Conservation (phyloP, 2,113 vertebrate genomes). For the Callithrix jacchus region DNA sequence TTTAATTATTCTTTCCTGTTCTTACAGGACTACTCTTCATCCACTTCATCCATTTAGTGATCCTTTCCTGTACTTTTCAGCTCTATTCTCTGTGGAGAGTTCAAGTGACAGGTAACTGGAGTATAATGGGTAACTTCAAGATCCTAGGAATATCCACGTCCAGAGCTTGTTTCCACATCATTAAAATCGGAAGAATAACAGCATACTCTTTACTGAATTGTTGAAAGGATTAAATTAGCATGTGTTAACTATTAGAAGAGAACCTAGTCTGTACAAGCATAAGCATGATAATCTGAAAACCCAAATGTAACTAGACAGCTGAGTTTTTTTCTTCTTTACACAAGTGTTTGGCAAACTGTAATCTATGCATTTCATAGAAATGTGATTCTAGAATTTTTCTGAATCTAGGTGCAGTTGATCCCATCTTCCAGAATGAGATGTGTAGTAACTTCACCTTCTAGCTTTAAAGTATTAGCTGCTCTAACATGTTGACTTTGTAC, state of each 20-base stretch:
- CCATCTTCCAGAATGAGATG: background rate
- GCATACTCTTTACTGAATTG: background rate
- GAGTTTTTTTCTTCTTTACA: background rate
- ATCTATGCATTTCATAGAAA: background rate
- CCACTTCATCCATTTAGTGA: background rate
- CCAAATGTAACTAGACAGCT: background rate
- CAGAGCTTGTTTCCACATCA: background rate
- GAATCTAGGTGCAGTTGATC: background rate
- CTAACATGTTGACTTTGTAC: background rate
- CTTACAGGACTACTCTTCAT: background rate
- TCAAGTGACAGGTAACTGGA: background rate
- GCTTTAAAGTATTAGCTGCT: background rate
- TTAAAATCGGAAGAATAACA: background rate
- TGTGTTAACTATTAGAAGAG: background rate
- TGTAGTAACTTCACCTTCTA: background rate
- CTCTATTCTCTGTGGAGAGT: background rate
- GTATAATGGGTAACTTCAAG: background rate
- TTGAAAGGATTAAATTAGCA: background rate
- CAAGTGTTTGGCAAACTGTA: background rate
- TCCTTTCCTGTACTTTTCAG: background rate
- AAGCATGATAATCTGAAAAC: background rate
- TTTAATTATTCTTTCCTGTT: background rate
- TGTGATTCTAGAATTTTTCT: slow-evolving; percentile 23
- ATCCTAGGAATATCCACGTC: background rate
- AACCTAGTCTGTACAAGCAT: background rate